A percentile compares a stretch with the other conserved stretches of the same genome.
Evolutionary conservation across 2,113 vertebrate species (phyloP).

Genomic region (Aramus guarauna): DNA sequence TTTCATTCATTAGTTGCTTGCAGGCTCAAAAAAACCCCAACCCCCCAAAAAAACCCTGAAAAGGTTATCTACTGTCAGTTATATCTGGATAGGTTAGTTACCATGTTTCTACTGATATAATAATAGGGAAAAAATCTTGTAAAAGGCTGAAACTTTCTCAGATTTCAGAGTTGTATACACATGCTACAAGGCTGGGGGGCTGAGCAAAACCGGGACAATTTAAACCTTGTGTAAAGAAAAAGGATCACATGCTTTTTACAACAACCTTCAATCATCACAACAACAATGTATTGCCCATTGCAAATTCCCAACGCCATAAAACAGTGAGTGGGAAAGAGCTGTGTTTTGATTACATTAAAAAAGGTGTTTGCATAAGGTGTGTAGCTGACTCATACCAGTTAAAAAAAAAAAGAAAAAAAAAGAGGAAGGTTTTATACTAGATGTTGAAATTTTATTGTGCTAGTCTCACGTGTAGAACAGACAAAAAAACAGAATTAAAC

Average conservation of each 20-base stretch:
- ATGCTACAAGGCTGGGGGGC: not conserved
- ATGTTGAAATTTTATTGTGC: not conserved
- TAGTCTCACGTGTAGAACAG: not conserved
- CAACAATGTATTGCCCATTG: not conserved
- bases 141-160: not conserved
- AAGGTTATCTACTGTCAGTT: not conserved
- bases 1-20: not conserved
- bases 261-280: not conserved
- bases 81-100: not conserved
- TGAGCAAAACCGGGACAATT: not conserved
- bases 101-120: not conserved
- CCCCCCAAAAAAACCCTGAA: not conserved
- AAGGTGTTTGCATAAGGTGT: slow-evolving; percentile 16
- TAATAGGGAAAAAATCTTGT: slow-evolving; percentile 26
- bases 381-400: not conserved
- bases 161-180: not conserved
- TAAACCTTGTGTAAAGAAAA: not conserved
- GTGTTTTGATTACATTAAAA: not conserved
- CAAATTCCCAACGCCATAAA: not conserved
- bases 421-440: not conserved
- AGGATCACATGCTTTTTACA: not conserved
- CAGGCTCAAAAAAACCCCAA: not conserved
- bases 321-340: not conserved
- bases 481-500: not conserved
- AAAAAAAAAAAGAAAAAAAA: not conserved